Percentiles rank a stretch among this genome's conserved stretches.
Conservation (phyloP, 2,888 invertebrate genomes). For the Erannis defoliaria region DNA sequence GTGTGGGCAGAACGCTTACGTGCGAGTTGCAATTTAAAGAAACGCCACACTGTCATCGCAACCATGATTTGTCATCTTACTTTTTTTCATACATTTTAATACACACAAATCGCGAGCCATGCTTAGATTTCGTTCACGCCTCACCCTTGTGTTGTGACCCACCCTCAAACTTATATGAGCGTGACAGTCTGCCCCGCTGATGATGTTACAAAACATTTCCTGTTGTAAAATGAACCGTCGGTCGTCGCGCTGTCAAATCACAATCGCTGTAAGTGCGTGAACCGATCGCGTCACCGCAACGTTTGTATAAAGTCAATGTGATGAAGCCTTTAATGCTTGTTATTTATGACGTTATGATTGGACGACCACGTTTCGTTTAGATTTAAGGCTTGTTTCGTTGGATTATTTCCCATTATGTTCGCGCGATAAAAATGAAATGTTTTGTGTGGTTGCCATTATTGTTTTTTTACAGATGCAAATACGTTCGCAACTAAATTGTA, state of each 20-base stretch:
- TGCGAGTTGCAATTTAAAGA: no score
- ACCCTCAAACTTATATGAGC: neutral
- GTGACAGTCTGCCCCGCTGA: neutral
- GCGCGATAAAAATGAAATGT: conserved; percentile 32
- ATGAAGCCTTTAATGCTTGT: conserved; percentile 31
- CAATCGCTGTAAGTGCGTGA: neutral
- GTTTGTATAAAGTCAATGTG: neutral
- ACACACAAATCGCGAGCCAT: no score
- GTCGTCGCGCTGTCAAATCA: no score
- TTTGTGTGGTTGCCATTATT: conserved; percentile 13
- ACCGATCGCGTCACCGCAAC: neutral
- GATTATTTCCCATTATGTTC: conserved; percentile 34
- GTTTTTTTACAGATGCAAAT: neutral
- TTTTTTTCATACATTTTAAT: no score
- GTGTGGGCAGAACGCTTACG: no score
- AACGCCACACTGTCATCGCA: no score
- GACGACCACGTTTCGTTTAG: conserved; percentile 49
- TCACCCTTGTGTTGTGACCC: neutral
- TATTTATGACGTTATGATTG: conserved; percentile 61
- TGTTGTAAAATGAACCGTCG: no score
- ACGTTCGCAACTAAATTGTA: conserved; percentile 4
- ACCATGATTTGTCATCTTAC: no score
- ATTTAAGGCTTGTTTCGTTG: conserved; percentile 42
- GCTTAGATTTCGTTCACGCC: no score
- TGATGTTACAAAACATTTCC: no score